Conservation (phyloP, 2,113 vertebrate genomes). For the Xerus inauris region DNA sequence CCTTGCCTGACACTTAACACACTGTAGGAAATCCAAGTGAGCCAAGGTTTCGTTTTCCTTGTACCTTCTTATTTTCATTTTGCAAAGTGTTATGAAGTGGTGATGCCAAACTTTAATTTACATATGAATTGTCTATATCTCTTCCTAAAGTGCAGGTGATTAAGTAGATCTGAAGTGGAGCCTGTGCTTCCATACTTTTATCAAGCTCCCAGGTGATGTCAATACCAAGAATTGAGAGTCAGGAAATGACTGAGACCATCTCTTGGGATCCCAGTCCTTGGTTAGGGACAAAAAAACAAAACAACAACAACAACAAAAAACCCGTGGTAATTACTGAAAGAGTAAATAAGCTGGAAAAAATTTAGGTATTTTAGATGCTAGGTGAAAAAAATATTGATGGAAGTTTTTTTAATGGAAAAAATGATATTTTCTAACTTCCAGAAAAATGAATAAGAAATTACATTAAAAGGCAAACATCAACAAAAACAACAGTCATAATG, state of each 20-base stretch:
- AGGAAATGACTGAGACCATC: background rate
- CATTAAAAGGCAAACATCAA: background rate
- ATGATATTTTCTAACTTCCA: background rate
- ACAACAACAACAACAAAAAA: too few relatives aligned
- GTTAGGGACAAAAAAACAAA: background rate
- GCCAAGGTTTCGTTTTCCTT: background rate
- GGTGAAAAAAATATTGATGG: background rate
- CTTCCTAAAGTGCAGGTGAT: background rate
- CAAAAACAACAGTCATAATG: accelerated
- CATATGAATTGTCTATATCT: too few relatives aligned
- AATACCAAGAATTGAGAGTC: background rate
- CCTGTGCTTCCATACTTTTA: background rate
- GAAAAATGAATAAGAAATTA: background rate
- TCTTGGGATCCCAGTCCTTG: background rate
- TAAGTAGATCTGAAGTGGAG: background rate
- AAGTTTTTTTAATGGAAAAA: background rate
- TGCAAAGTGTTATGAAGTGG: background rate
- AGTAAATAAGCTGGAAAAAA: background rate
- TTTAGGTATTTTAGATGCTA: background rate
- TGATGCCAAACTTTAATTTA: background rate
- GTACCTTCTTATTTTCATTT: background rate
- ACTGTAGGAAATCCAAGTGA: background rate
- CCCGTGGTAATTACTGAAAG: background rate
- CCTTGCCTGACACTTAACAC: background rate
- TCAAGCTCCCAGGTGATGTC: background rate